Percentiles rank a stretch among this genome's conserved stretches.
Conservation (phyloP, 1,140 invertebrate species). For the Halictus rubicundus region DNA sequence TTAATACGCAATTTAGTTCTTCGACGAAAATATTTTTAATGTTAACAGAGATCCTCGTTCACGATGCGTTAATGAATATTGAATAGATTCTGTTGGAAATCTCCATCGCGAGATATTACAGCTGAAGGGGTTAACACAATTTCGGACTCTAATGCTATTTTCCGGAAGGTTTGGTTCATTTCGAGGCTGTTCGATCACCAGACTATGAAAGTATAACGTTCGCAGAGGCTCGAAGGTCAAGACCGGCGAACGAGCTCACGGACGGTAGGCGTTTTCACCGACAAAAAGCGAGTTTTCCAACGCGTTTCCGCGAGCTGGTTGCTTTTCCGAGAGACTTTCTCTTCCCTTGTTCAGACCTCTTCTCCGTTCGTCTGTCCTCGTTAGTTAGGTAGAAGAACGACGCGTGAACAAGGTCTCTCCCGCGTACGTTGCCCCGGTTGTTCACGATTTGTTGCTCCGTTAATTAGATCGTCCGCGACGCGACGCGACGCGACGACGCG, state of each 20-base stretch:
- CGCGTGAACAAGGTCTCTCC: conserved; percentile 1
- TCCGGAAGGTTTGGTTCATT: too few species aligned
- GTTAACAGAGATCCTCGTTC: too few species aligned
- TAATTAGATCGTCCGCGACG: conserved; percentile 45
- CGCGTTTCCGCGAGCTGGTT: neutral
- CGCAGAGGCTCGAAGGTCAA: neutral
- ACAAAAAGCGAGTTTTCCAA: neutral
- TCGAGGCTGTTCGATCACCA: too few species aligned
- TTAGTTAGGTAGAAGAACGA: conserved; percentile 10
- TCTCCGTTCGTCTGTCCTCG: conserved; percentile 17
- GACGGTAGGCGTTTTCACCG: neutral
- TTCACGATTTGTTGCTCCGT: conserved; percentile 48
- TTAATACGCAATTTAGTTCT: too few species aligned
- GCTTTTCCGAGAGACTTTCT: conserved; percentile 21
- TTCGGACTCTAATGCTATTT: too few species aligned
- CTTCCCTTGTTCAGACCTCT: neutral
- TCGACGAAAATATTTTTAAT: too few species aligned
- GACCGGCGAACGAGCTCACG: neutral
- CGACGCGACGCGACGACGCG: too few species aligned
- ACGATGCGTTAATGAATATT: too few species aligned
- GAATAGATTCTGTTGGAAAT: too few species aligned
- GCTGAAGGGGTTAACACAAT: too few species aligned
- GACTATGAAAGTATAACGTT: neutral
- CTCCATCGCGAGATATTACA: too few species aligned
- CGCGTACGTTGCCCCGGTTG: conserved; percentile 39